Conservation (phyloP, 2,113 vertebrate genomes). For the Rhabdornis inornatus region DNA sequence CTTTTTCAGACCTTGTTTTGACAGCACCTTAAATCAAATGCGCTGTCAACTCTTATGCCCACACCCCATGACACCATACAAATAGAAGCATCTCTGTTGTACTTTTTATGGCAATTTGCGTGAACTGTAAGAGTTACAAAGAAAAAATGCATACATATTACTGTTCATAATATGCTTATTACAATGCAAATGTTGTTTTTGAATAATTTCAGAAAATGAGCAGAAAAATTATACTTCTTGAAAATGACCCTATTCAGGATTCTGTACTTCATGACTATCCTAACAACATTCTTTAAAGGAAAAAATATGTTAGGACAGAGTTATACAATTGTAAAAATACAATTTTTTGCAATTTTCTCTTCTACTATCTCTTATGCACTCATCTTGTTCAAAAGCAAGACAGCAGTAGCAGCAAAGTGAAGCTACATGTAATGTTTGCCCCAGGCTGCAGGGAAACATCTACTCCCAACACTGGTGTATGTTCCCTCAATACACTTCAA, state of each 20-base stretch:
- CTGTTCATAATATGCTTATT: neutral
- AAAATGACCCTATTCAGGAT: neutral
- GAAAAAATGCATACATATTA: neutral
- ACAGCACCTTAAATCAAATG: neutral
- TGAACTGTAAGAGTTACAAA: neutral
- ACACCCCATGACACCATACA: neutral
- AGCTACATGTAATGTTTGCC: neutral
- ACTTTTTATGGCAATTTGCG: neutral
- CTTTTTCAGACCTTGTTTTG: neutral
- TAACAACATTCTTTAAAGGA: neutral
- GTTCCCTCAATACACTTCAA: neutral
- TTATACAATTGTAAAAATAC: neutral
- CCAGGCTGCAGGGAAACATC: neutral
- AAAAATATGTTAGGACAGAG: neutral
- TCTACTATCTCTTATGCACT: neutral
- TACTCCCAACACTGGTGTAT: neutral
- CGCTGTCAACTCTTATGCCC: neutral
- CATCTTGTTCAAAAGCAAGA: neutral
- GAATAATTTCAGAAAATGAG: neutral
- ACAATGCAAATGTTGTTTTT: neutral
- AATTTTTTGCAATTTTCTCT: neutral
- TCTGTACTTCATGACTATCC: neutral
- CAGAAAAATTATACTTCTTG: neutral
- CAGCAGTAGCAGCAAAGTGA: neutral
- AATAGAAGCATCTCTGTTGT: neutral